phyloP scores from a whole-genome alignment of 2,888 invertebrate species.

The Amphipyra tragopoginis region DNA sequence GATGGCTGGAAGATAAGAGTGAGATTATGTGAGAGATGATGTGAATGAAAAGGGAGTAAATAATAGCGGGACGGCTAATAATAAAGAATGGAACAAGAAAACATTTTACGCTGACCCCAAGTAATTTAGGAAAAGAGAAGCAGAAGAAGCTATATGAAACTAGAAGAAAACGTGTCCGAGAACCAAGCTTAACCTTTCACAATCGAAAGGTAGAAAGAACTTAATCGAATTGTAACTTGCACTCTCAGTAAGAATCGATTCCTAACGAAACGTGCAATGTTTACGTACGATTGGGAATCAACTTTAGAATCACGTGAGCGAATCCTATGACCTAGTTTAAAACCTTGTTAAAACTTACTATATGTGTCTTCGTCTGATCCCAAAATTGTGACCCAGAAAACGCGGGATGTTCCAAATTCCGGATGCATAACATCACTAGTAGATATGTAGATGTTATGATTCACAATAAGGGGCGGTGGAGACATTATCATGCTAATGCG shows the following conservation, averaged over 20 bases:
- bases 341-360: slow-evolving; percentile 38
- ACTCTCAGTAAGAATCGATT: slow-evolving; percentile 23
- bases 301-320: slow-evolving; percentile 31
- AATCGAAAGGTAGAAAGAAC: slow-evolving; percentile 2
- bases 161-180: too few relatives aligned
- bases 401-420: not conserved
- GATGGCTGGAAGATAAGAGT: too few relatives aligned
- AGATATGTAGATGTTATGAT: slow-evolving; percentile 34
- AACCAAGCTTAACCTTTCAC: not conserved
- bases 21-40: too few relatives aligned
- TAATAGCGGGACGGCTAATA: too few relatives aligned
- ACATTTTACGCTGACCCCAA: too few relatives aligned
- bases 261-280: slow-evolving; percentile 36
- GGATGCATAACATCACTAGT: slow-evolving; percentile 42
- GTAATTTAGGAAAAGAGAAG: too few relatives aligned
- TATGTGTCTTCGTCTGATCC: slow-evolving; percentile 16
- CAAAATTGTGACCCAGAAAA: slow-evolving; percentile 20
- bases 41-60: too few relatives aligned
- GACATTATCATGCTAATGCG: slow-evolving; percentile 68
- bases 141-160: too few relatives aligned
- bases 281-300: slow-evolving; percentile 35
- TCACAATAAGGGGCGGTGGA: slow-evolving; percentile 60
- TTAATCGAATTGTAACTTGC: slow-evolving; percentile 16
- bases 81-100: too few relatives aligned
- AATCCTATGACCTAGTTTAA: slow-evolving; percentile 40